Conservation (phyloP, 1,140 invertebrate genomes). For the Caenorhabditis latens region DNA sequence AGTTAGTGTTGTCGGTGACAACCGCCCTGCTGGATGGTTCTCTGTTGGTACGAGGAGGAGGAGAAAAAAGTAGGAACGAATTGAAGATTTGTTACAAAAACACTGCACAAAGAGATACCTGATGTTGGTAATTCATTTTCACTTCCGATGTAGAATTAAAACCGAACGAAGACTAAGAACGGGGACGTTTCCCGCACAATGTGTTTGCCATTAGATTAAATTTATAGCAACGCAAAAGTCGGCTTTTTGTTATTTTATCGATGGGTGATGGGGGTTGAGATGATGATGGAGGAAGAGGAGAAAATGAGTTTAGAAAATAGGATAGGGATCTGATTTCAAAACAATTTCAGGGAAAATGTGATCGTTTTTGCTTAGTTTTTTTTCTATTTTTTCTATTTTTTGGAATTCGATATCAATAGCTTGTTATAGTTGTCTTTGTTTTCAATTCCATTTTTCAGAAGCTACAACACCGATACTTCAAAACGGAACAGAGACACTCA, state of each 20-base stretch:
- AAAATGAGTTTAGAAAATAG: no score
- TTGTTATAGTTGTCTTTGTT: neutral
- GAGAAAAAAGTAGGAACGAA: neutral
- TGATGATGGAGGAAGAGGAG: no score
- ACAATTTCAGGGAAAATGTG: no score
- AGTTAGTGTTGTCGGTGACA: slow-evolving; percentile 52
- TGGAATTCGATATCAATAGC: no score
- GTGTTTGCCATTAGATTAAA: slow-evolving; percentile 55
- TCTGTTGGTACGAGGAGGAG: slow-evolving; percentile 4
- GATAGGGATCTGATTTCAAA: no score
- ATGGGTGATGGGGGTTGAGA: slow-evolving; percentile 6
- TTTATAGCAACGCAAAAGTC: slow-evolving; percentile 35
- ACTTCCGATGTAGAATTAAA: neutral
- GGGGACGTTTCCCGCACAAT: neutral
- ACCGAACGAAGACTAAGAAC: neutral
- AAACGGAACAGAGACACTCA: neutral
- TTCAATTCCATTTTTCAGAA: neutral
- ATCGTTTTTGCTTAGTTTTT: no score
- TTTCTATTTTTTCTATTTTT: no score
- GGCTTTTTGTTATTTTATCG: slow-evolving; percentile 32
- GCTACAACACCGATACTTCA: neutral
- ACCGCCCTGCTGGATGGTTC: slow-evolving; percentile 5
- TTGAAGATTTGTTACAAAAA: neutral
- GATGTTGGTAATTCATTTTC: neutral
- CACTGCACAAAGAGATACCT: neutral